Evolutionary conservation across 2,113 vertebrate genomes (phyloP).

Genomic region (Cebidichthys violaceus): DNA sequence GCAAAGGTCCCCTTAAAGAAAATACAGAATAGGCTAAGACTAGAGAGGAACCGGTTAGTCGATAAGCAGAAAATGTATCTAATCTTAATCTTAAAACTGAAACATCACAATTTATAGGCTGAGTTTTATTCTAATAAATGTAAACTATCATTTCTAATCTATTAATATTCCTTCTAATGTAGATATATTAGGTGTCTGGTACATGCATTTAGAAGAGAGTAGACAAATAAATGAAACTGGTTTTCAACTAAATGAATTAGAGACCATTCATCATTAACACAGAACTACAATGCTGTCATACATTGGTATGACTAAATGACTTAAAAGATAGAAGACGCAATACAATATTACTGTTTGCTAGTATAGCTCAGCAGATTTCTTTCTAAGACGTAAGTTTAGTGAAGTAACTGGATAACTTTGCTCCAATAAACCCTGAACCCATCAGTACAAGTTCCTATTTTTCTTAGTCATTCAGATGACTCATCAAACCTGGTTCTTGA

Average conservation of each 20-base stretch:
- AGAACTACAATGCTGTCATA: not conserved
- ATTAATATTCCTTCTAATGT: not conserved
- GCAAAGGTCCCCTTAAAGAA: not conserved
- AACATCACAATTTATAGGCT: not conserved
- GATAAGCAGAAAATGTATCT: no score
- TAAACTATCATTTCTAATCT: not conserved
- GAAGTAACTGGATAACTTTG: constrained; percentile 5
- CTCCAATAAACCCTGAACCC: not conserved
- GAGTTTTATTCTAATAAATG: not conserved
- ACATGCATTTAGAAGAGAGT: not conserved
- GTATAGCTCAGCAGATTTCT: not conserved
- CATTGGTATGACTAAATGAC: no score
- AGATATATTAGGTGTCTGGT: not conserved
- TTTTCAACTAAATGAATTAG: not conserved
- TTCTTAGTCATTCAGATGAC: not conserved
- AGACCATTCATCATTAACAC: not conserved
- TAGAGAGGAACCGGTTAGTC: not conserved
- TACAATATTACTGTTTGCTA: not conserved
- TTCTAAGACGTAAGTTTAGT: not conserved
- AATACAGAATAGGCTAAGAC: not conserved
- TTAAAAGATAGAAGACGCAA: not conserved
- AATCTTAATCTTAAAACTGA: no score
- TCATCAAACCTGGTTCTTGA: not conserved
- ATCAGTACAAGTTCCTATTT: not conserved
- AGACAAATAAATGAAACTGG: not conserved